These are phyloP conservation scores for Ypsolopha sequella DNA, from an alignment of 2,888 invertebrate genomes.

Conservation along the genomic window DNA sequence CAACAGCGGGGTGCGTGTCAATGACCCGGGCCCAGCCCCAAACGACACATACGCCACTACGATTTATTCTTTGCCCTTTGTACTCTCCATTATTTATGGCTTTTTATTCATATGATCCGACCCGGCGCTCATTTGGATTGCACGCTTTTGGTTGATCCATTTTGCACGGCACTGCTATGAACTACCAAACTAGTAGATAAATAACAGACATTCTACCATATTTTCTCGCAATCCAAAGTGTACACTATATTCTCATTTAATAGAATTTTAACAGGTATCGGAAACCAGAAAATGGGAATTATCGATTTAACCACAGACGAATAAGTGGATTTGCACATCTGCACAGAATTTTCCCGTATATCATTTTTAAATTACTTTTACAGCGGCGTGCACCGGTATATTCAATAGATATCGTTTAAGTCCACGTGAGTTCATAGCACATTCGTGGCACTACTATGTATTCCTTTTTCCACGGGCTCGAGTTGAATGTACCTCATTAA, in stretches of 20 bases:
- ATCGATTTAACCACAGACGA: neutral
- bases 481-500: neutral
- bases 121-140: slow-evolving; percentile 34
- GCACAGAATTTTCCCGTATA: neutral
- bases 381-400: neutral
- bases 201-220: too few relatives aligned
- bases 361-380: neutral
- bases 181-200: too few relatives aligned
- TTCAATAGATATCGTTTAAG: too few relatives aligned
- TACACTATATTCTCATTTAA: too few relatives aligned
- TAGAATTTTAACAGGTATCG: too few relatives aligned
- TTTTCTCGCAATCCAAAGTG: too few relatives aligned
- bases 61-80: slow-evolving; percentile 60
- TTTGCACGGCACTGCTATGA: slow-evolving; percentile 21
- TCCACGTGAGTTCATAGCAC: neutral
- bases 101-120: slow-evolving; percentile 38
- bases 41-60: slow-evolving; percentile 45
- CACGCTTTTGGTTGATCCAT: slow-evolving; percentile 35
- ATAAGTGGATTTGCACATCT: neutral
- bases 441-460: neutral
- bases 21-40: slow-evolving; percentile 64
- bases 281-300: neutral
- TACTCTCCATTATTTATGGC: slow-evolving; percentile 53
- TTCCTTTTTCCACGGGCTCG: neutral
- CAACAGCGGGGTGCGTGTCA: slow-evolving; percentile 64